These are phyloP conservation scores for Ctenoplectra terminalis DNA, from an alignment of 1,140 invertebrate species.

Conservation along the genomic window DNA sequence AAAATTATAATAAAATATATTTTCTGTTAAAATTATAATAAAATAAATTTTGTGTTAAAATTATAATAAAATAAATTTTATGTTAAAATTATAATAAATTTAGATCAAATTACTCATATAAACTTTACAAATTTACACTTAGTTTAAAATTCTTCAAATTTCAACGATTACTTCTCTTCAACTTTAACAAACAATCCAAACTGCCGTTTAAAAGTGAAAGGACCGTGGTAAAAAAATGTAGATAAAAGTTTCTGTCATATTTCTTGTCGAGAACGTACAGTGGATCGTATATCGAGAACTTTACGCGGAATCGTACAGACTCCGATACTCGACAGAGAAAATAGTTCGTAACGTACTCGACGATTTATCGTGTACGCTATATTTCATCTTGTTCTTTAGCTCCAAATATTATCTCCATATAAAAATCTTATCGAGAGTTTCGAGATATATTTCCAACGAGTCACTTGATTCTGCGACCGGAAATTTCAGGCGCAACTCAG, in stretches of 20 bases:
- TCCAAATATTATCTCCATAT: neutral
- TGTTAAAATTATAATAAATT: too few relatives aligned
- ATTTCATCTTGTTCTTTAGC: too few relatives aligned
- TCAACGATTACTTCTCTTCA: too few relatives aligned
- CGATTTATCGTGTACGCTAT: neutral
- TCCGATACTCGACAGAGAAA: neutral
- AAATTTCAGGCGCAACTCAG: neutral
- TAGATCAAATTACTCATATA: neutral
- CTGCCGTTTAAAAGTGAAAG: too few relatives aligned
- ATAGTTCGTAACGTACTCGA: neutral
- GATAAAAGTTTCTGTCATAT: neutral
- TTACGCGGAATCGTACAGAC: neutral
- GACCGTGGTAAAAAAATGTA: too few relatives aligned
- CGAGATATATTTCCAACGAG: neutral
- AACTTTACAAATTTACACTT: neutral
- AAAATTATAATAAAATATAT: too few relatives aligned
- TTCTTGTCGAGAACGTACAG: neutral
- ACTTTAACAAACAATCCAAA: too few relatives aligned
- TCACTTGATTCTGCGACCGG: neutral
- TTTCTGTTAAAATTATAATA: too few relatives aligned
- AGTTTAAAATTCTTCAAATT: neutral
- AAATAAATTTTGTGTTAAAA: too few relatives aligned
- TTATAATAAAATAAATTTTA: too few relatives aligned
- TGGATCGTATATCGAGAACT: neutral
- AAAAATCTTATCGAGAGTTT: neutral